A percentile compares a stretch with the other conserved stretches of the same genome.
Conservation (phyloP, 2,888 invertebrate genomes). For the Halocaridina rubra region DNA sequence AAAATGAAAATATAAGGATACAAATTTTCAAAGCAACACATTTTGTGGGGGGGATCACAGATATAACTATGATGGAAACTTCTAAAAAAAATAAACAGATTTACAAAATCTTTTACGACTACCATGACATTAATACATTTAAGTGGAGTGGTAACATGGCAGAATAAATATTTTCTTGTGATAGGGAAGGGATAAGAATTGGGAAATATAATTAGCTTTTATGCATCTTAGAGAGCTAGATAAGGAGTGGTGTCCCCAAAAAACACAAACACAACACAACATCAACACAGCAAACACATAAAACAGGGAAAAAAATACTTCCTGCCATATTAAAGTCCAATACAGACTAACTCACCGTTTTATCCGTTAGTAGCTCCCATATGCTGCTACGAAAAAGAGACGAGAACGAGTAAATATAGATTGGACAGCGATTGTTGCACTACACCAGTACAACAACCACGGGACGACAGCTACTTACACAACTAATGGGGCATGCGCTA, state of each 20-base stretch:
- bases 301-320: slow-evolving; percentile 57
- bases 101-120: too few relatives aligned
- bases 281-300: slow-evolving; percentile 58
- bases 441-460: slow-evolving; percentile 64
- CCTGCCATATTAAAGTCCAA: slow-evolving; percentile 48
- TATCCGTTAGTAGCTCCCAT: slow-evolving; percentile 72
- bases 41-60: too few relatives aligned
- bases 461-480: slow-evolving; percentile 45
- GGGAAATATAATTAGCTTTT: too few relatives aligned
- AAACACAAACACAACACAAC: slow-evolving; percentile 53
- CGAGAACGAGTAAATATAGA: slow-evolving; percentile 64
- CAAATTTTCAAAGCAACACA: too few relatives aligned
- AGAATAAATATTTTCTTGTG: too few relatives aligned
- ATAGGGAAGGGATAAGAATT: too few relatives aligned
- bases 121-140: too few relatives aligned
- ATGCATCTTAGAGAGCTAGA: too few relatives aligned
- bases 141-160: too few relatives aligned
- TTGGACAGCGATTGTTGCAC: slow-evolving; percentile 62
- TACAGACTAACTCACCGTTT: slow-evolving; percentile 70
- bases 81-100: too few relatives aligned
- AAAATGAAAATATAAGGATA: too few relatives aligned
- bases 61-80: too few relatives aligned
- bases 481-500: slow-evolving; percentile 22
- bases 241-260: slow-evolving; percentile 40
- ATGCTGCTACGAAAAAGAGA: slow-evolving; percentile 68